Conservation (phyloP, 64 coral and sea anemone species). For the Exaiptasia diaphana region DNA sequence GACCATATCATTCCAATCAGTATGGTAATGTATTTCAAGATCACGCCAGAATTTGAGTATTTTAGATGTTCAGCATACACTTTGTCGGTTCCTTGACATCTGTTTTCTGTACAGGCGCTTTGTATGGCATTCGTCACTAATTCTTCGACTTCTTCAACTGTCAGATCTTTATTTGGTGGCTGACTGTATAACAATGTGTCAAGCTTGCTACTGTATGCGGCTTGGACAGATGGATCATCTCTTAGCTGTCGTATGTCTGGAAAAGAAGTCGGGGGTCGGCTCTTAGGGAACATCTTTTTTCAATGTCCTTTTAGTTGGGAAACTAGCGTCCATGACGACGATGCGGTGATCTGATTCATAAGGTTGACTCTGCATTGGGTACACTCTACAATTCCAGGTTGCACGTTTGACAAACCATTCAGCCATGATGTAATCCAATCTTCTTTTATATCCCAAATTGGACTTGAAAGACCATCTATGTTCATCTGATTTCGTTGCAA, state of each 20-base stretch:
- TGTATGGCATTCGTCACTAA: not conserved
- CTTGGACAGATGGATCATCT: not conserved
- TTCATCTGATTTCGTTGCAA: not conserved
- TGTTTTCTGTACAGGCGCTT: too few species aligned
- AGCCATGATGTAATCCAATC: not conserved
- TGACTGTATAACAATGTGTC: not conserved
- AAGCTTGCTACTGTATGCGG: not conserved
- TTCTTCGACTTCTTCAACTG: not conserved
- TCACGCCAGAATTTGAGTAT: not conserved
- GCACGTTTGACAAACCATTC: not conserved
- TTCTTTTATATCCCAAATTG: not conserved
- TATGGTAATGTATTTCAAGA: not conserved
- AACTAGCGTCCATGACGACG: not conserved
- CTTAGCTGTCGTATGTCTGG: not conserved
- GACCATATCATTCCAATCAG: not conserved
- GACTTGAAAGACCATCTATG: not conserved
- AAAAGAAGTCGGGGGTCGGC: not conserved
- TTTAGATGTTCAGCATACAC: not conserved
- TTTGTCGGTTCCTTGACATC: not conserved
- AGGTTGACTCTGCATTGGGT: not conserved
- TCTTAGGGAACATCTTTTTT: not conserved
- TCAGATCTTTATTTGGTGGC: not conserved
- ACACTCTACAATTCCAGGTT: not conserved
- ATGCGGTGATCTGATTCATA: not conserved
- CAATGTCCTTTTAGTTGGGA: not conserved